Evolutionary conservation across 30 jellyfish, hydroid and myxozoan genomes (phyloP).

Genomic region (Mastigias papua): DNA sequence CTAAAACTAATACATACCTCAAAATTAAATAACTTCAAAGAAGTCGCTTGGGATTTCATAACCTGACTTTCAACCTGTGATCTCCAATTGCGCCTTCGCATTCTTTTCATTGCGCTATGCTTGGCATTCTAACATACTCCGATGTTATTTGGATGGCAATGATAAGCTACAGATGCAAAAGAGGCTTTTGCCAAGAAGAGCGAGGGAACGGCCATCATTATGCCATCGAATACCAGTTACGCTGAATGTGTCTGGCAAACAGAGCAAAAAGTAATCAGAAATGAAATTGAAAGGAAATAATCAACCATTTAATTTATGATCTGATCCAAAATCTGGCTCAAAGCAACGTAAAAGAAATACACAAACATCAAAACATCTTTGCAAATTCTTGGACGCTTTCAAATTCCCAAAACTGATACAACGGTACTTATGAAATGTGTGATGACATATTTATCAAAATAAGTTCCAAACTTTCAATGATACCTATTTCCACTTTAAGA

Average conservation of each 20-base stretch:
- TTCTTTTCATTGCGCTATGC: not conserved
- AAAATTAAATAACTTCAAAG: too few relatives aligned
- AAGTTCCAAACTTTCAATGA: too few relatives aligned
- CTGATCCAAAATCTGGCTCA: too few relatives aligned
- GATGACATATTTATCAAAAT: too few relatives aligned
- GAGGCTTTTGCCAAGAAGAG: conserved; percentile 78
- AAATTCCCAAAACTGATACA: too few relatives aligned
- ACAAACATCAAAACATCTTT: not conserved
- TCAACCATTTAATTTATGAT: too few relatives aligned
- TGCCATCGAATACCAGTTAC: conserved; percentile 89
- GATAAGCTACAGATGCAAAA: conserved; percentile 90
- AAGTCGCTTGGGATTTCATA: too few relatives aligned
- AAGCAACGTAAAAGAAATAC: too few relatives aligned
- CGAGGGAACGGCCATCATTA: conserved; percentile 81
- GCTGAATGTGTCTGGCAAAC: conserved; percentile 74
- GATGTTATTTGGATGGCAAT: conserved; percentile 24
- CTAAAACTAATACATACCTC: too few relatives aligned
- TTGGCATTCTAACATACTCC: not conserved
- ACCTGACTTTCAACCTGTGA: not conserved
- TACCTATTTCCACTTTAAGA: too few relatives aligned
- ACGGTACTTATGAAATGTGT: too few relatives aligned
- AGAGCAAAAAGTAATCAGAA: not conserved
- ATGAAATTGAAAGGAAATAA: not conserved
- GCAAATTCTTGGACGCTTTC: not conserved
- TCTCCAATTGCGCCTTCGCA: not conserved